These are phyloP conservation scores for Columbina picui DNA, from an alignment of 2,113 vertebrate species.

Conservation along the genomic window DNA sequence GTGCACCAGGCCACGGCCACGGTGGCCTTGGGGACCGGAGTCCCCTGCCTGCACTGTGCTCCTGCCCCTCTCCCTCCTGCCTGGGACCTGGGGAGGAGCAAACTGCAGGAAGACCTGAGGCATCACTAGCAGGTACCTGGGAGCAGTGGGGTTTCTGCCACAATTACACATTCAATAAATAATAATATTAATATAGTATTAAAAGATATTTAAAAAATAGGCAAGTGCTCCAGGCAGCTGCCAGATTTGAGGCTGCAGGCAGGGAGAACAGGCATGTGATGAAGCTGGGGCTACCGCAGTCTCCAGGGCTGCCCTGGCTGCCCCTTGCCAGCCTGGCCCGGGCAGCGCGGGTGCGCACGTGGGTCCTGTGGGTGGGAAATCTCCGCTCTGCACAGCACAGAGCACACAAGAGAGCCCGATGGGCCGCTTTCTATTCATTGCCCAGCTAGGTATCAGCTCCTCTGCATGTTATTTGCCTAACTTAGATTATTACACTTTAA, in stretches of 20 bases:
- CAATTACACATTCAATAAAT: neutral
- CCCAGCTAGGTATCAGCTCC: neutral
- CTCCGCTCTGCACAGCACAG: rapidly evolving
- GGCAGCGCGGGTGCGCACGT: rapidly evolving
- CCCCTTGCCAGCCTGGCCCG: neutral
- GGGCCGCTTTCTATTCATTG: neutral
- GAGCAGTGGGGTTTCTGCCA: neutral
- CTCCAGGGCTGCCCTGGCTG: neutral
- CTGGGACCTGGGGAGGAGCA: neutral
- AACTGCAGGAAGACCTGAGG: neutral
- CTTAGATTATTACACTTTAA: neutral
- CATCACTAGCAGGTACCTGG: neutral
- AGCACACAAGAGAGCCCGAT: rapidly evolving
- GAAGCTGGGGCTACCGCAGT: neutral
- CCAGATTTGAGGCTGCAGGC: neutral
- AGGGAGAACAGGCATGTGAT: neutral
- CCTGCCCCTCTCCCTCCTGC: neutral
- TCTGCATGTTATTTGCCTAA: neutral
- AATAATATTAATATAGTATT: neutral
- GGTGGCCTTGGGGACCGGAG: rapidly evolving
- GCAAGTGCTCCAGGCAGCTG: neutral
- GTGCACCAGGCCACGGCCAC: rapidly evolving
- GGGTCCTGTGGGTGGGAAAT: neutral
- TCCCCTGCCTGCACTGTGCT: neutral
- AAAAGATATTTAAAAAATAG: neutral